phyloP scores from a whole-genome alignment of 2,797 vertebrate genomes.

The Spea hammondii region DNA sequence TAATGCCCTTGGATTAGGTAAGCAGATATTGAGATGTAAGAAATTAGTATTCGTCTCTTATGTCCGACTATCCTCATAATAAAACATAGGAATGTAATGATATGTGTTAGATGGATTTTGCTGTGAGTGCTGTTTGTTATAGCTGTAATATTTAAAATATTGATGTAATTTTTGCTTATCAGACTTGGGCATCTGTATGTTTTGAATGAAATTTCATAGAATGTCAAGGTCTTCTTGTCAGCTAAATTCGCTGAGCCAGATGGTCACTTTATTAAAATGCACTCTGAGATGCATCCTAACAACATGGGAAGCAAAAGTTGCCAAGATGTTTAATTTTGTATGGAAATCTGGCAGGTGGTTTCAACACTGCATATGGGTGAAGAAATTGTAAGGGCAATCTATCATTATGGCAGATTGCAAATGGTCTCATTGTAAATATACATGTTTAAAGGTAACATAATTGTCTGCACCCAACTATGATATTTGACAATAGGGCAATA shows the following conservation, averaged over 20 bases:
- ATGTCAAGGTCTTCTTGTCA: constrained; percentile 49
- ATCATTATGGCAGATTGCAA: constrained; percentile 46
- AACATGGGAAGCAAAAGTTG: constrained; percentile 51
- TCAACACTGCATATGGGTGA: constrained; percentile 38
- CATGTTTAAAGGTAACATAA: not conserved
- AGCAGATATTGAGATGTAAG: too few relatives aligned
- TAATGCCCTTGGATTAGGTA: too few relatives aligned
- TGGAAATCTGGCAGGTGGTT: constrained; percentile 46
- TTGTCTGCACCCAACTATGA: not conserved
- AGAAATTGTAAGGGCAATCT: constrained; percentile 42
- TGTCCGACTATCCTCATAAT: too few relatives aligned
- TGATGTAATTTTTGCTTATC: constrained; percentile 11
- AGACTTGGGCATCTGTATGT: constrained; percentile 24
- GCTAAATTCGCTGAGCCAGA: constrained; percentile 42
- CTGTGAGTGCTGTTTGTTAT: not conserved
- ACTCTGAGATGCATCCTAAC: constrained; percentile 49
- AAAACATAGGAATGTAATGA: too few relatives aligned
- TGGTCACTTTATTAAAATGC: constrained; percentile 54
- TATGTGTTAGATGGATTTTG: too few relatives aligned
- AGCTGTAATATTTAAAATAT: constrained; percentile 10
- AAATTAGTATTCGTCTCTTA: too few relatives aligned
- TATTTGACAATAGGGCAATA: not conserved
- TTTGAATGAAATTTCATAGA: constrained; percentile 25
- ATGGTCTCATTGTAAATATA: not conserved
- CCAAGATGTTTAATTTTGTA: constrained; percentile 50